Base-by-base conservation (phyloP, 2,797 vertebrate genomes). In the Myoxocephalus aenaeus region DNA sequence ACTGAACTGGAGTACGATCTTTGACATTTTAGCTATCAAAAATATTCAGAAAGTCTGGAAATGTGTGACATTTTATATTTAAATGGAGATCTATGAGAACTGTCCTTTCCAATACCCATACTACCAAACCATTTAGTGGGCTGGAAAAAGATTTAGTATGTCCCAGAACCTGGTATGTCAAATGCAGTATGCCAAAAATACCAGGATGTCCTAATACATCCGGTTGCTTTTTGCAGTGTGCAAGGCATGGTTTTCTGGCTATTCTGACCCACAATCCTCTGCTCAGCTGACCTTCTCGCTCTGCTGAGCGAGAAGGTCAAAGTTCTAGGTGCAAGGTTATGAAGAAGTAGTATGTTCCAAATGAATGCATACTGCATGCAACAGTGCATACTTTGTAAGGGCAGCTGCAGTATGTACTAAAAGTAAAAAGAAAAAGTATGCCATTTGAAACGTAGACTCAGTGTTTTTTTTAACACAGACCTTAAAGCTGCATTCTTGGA, bases 401-500 rank as follows among this genome's bases (percentile, higher is more conserved):
- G 51, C 51, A 53, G n/a, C n/a, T 51, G 9, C n/a, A 51, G n/a
- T 51, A 51, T n/a, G 10, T 11, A 22, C 50, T 22, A 7, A 53
- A 53, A 53, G 51, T 25, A 53, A 25, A 56, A 51, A 22, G 20
- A 22, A 12, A 27, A 27, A 56, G 14, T 14, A 56, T 27, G 14
- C 53, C 2, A 27, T 56, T 53, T 22, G n/a, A 53, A 38, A 14
- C 1, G 11, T 15, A 58, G 53, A 56, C 25, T 14, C 14, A 27
- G 51, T 25, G 13, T 27, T 54, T 38, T 42, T 36, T 34, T 54
- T 36, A 51, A 62, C 15, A 44, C 14, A 34, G 12, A 59, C 29
- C 6, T 38, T n/a, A 69, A 77, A 46, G 27, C 59, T 61, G 38
- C 15, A 25, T 66, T 54, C 8, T 57, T 65, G 17, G n/a, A 51